Conservation (phyloP, 2,113 vertebrate species). For the Urocynchramus pylzowi region DNA sequence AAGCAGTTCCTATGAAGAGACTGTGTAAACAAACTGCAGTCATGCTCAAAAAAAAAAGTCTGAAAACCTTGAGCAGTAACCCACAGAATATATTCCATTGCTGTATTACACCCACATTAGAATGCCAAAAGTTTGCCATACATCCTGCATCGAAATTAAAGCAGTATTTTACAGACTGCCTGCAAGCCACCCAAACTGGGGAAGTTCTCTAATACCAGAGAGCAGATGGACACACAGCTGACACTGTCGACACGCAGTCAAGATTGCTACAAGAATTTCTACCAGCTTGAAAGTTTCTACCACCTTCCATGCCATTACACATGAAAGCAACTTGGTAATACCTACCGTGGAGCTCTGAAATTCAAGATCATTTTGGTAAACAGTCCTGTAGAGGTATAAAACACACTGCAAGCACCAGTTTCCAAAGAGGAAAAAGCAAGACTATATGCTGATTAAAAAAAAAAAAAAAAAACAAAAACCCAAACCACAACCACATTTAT, state of each 20-base stretch:
- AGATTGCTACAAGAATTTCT: neutral
- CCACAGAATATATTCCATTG: neutral
- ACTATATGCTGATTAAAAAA: neutral
- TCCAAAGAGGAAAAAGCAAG: neutral
- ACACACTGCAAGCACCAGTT: neutral
- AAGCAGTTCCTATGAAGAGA: neutral
- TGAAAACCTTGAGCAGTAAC: neutral
- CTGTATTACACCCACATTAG: neutral
- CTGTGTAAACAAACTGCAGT: neutral
- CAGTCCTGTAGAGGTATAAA: neutral
- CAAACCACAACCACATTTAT: neutral
- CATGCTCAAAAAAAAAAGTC: neutral
- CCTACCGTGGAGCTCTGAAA: neutral
- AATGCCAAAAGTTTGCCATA: neutral
- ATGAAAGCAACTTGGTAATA: neutral
- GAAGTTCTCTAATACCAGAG: neutral
- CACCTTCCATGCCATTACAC: neutral
- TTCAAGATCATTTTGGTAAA: neutral
- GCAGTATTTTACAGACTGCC: neutral
- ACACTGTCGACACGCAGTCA: accelerated
- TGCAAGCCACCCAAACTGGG: neutral
- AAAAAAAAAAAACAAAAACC: neutral
- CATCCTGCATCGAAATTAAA: neutral
- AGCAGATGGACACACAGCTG: neutral
- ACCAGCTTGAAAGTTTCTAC: neutral